Evolutionary conservation across 1,140 invertebrate species (phyloP), one percentile per base, ranked within the genome.

Genomic region (Maniola jurtina): DNA sequence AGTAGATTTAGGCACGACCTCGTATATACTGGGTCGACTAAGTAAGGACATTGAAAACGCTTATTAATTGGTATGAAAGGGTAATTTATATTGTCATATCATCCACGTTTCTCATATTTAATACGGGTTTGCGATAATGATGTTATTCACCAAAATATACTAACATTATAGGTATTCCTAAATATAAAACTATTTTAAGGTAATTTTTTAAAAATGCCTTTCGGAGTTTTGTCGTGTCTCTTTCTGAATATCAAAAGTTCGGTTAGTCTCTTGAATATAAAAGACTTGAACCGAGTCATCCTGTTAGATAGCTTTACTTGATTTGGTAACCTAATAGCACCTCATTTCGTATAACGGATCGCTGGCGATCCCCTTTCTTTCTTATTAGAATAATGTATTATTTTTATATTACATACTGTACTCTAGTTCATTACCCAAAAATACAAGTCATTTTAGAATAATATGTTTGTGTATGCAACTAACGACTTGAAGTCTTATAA

Each of bases 41-140:
- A 79, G 70, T 90, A 89, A 90, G 88, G 83, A 89, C 86, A 90
- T 90, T 90, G 88, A 90, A 89, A 90, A 90, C 88, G 88, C 88
- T 90, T 90, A 90, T 90, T 90, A 90, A 90, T 90, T 89, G 88
- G 88, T 90, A 90, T 90, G 88, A 90, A 90, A 90, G 88, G 88
- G 88, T 90, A 90, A 90, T 89, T 90, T 89, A 89, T 90, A 90
- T 88, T 88, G 88, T 90, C 88, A 90, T 90, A 89, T 90, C 88
- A 90, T 90, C 86, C 86, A 89, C 86, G 77, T 88, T 86, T 90
- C 88, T 90, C 88, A 89, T 90, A 84, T 90, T 83, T 86, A 87
- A 89, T 89, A 90, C 88, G 88, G 88, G 88, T 90, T 89, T 87
- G 86, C 86, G 88, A 89, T 89, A 89, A 87, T 86, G 84, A 88